Evolutionary conservation across 2,113 vertebrate species (phyloP).

Genomic region (Zapornia atra): DNA sequence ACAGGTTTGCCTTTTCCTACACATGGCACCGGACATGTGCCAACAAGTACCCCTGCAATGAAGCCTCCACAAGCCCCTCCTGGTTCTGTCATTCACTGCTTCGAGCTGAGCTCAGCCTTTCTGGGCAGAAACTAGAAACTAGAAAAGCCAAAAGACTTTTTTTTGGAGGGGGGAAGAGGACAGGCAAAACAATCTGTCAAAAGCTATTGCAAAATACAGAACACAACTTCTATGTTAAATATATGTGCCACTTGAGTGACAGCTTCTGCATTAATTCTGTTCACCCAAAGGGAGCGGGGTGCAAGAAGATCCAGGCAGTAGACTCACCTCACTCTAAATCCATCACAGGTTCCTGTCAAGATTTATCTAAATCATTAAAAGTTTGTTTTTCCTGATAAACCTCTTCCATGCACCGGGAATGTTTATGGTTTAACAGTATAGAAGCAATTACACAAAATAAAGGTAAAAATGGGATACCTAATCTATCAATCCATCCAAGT

Average conservation of each 20-base stretch:
- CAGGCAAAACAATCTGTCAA: constrained; percentile 9
- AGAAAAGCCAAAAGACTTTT: not conserved
- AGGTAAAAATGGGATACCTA: not conserved
- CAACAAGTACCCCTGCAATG: not conserved
- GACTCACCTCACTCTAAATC: not conserved
- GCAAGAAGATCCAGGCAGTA: not conserved
- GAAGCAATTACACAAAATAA: not conserved
- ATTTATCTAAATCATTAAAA: not conserved
- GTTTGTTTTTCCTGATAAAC: not conserved
- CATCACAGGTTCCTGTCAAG: not conserved
- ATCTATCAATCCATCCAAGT: not conserved
- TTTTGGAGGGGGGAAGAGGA: not conserved
- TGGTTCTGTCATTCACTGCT: not conserved
- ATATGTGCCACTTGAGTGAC: not conserved
- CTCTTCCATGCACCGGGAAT: not conserved
- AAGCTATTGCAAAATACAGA: not conserved
- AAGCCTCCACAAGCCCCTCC: not conserved
- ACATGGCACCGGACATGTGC: not conserved
- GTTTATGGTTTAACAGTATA: not conserved
- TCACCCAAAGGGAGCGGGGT: not conserved
- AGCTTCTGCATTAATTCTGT: not conserved
- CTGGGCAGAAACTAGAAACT: not conserved
- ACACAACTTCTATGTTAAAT: not conserved
- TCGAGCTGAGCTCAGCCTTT: not conserved
- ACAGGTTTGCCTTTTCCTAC: not conserved